phyloP scores from a whole-genome alignment of 2,797 vertebrate genomes.

The Acanthopagrus latus region DNA sequence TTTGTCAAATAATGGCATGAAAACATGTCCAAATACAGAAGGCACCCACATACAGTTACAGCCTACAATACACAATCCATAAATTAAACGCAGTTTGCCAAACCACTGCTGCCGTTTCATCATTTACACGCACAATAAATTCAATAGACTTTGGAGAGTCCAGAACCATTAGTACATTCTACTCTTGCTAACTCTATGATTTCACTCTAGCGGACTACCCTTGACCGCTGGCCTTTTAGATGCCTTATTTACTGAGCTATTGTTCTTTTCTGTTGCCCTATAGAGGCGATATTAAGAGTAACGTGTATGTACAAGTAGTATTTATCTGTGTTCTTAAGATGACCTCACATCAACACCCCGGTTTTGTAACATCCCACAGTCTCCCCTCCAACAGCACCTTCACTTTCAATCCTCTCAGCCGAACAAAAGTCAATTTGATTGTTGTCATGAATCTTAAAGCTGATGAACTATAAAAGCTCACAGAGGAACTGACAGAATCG shows the following conservation, averaged over 20 bases:
- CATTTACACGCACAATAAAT: conserved; percentile 6
- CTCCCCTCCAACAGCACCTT: conserved; percentile 33
- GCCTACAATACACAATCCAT: neutral
- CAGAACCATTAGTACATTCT: conserved; percentile 68
- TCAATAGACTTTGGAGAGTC: neutral
- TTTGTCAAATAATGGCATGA: neutral
- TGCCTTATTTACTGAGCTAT: conserved; percentile 88
- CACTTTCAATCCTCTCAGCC: conserved; percentile 41
- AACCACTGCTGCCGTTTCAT: neutral
- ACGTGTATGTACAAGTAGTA: conserved; percentile 84
- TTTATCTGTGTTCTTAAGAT: conserved; percentile 81
- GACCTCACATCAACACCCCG: conserved; percentile 76
- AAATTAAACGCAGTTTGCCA: neutral
- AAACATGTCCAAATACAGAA: conserved; percentile 7
- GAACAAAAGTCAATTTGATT: conserved; percentile 32
- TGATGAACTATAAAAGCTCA: conserved; percentile 33
- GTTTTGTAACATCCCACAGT: conserved; percentile 61
- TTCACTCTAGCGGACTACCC: conserved; percentile 76
- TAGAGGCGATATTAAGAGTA: conserved; percentile 79
- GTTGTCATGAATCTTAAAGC: conserved; percentile 15
- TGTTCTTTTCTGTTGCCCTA: conserved; percentile 76
- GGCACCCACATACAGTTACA: neutral
- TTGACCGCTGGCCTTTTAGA: conserved; percentile 85
- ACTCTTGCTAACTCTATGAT: conserved; percentile 78
- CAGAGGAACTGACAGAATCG: conserved; percentile 16